These are phyloP conservation scores for Odontophorus gujanensis DNA, from an alignment of 2,113 vertebrate species.

Conservation along the genomic window DNA sequence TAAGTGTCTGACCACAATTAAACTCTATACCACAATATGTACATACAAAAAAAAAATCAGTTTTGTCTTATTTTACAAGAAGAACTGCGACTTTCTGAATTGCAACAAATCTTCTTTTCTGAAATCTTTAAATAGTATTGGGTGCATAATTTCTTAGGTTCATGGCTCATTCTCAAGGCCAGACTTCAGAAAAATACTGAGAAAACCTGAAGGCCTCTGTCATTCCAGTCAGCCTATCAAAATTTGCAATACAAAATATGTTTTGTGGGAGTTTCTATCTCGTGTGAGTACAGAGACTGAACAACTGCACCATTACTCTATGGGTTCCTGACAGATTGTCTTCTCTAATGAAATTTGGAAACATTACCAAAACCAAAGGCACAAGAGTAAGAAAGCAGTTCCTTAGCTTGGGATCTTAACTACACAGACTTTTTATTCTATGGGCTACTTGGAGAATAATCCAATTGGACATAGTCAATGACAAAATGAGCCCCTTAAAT, in stretches of 20 bases:
- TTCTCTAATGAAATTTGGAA: background rate
- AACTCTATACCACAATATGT: background rate
- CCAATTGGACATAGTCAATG: background rate
- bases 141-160: background rate
- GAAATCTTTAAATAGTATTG: background rate
- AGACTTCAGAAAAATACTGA: background rate
- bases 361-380: background rate
- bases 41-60: accelerated
- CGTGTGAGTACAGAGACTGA: background rate
- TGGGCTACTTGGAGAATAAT: background rate
- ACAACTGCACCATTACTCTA: background rate
- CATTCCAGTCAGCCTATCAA: background rate
- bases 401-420: background rate
- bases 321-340: background rate
- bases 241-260: background rate
- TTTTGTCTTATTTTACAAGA: background rate
- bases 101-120: accelerated
- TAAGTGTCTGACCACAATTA: background rate
- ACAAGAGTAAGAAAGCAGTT: background rate
- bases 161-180: background rate
- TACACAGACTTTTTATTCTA: background rate
- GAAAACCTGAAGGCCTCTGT: accelerated
- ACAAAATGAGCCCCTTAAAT: background rate
- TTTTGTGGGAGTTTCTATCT: background rate
- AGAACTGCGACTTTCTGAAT: background rate